A percentile compares a stretch with the other conserved stretches of the same genome.
These are phyloP conservation scores for Thaleichthys pacificus DNA, from an alignment of 2,797 vertebrate genomes.

Conservation along the genomic window DNA sequence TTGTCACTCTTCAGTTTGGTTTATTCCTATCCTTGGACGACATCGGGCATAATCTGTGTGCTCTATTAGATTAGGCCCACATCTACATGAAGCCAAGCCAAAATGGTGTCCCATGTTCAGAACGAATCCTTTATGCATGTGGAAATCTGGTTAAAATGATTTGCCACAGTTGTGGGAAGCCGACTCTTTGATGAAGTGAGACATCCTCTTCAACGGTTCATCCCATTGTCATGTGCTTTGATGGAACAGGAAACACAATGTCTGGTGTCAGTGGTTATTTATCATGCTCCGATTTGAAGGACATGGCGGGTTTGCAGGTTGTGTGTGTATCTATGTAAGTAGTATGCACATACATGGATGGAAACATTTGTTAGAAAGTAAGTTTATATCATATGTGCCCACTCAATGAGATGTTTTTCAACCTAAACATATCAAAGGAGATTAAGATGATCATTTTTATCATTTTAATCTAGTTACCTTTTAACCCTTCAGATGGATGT, in stretches of 20 bases:
- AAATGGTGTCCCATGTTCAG: background rate
- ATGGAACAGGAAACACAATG: background rate
- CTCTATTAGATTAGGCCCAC: background rate
- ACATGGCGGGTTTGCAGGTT: too few relatives aligned
- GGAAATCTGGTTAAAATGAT: conserved; percentile 6
- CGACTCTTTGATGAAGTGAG: background rate
- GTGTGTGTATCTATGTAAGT: too few relatives aligned
- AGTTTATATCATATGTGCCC: too few relatives aligned
- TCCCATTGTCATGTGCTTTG: background rate
- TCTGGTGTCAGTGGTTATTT: background rate
- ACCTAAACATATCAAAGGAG: background rate
- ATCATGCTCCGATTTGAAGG: too few relatives aligned
- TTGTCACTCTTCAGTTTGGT: background rate
- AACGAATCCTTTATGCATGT: conserved; percentile 10
- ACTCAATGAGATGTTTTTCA: too few relatives aligned
- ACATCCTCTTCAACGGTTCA: background rate
- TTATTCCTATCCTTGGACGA: background rate
- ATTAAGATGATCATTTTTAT: background rate
- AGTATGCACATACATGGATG: too few relatives aligned
- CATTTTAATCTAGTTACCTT: background rate
- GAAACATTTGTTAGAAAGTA: too few relatives aligned
- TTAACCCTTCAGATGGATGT: background rate
- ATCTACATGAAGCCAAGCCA: conserved; percentile 6
- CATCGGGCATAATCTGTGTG: background rate
- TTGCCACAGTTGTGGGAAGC: conserved; percentile 1